Evolutionary conservation across 1,140 invertebrate genomes (phyloP), one percentile per base, ranked within the genome.

Genomic region (Antheraea pernyi): DNA sequence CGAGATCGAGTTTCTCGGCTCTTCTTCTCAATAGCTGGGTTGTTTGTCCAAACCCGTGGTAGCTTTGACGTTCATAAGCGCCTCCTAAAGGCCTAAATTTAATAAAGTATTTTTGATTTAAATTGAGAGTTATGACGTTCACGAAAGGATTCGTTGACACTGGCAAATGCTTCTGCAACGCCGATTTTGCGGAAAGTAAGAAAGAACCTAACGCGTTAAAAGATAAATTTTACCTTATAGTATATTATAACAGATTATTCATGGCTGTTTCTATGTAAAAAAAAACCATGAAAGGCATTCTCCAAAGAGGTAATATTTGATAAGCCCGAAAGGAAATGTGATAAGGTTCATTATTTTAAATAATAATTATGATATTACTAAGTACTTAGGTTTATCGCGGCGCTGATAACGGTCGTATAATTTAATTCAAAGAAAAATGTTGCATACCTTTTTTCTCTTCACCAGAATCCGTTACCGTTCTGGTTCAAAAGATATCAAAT

Each of bases 311-410:
- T n/a, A 53, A 53, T 16, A 53, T 16, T 6, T 16, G 1, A 53
- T 16, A 53, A 53, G 6, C 46, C 46, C 11, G 5, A 53, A 6
- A 53, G 46, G 46, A 53, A 53, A 53, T 16, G 13, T 53, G 46
- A 53, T 53, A 53, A 53, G 46, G 46, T 6, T 53, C 11, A 53
- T 53, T 53, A 53, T 53, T 53, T 53, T 0, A 53, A 53, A 53
- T 53, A 53, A 53, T 53, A 53, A 42, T 53, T 53, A 53, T 53
- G 46, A 16, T 53, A 53, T 13, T 53, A 53, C 46, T 53, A 53
- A 53, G 10, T 53, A 53, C 46, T 53, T 53, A 13, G 13, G 46
- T 53, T 53, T 53, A 53, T 53, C 46, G 16, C 11, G 6, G 13
- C 46, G 10, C 46, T 53, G 46, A 53, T 53, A 53, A 53, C 46